phyloP scores from a whole-genome alignment of 64 coral and sea anemone genomes.

The Montipora capricornis region DNA sequence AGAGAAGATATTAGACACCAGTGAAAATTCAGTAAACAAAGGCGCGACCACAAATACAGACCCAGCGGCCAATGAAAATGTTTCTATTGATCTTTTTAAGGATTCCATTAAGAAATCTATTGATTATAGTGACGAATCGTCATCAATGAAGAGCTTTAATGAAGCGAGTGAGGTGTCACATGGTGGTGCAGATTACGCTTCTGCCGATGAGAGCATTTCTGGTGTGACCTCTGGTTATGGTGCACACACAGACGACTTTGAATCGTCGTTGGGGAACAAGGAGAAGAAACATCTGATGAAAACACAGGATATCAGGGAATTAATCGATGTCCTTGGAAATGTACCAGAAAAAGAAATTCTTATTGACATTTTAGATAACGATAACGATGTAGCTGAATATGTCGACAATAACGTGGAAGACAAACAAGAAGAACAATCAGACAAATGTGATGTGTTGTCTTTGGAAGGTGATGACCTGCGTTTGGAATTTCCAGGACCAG shows the following conservation, averaged over 20 bases:
- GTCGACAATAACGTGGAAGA: neutral
- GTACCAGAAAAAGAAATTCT: neutral
- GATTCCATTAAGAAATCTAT: neutral
- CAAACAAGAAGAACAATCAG: too few species aligned
- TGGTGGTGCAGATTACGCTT: neutral
- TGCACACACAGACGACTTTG: neutral
- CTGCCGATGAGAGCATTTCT: neutral
- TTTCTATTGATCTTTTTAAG: neutral
- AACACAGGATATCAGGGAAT: neutral
- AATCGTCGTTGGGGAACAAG: neutral
- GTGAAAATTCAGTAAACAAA: neutral
- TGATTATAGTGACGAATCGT: neutral
- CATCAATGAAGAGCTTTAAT: neutral
- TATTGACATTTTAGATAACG: neutral
- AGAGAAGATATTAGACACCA: neutral
- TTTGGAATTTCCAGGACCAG: neutral
- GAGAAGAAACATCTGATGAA: neutral
- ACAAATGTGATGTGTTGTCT: neutral
- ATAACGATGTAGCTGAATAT: neutral
- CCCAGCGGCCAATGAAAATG: neutral
- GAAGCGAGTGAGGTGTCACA: neutral
- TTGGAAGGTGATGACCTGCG: neutral
- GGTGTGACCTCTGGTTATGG: neutral
- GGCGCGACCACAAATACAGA: neutral
- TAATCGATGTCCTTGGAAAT: slow-evolving; percentile 16